These are phyloP conservation scores for Somateria mollissima DNA, from an alignment of 2,797 vertebrate genomes.

Conservation along the genomic window DNA sequence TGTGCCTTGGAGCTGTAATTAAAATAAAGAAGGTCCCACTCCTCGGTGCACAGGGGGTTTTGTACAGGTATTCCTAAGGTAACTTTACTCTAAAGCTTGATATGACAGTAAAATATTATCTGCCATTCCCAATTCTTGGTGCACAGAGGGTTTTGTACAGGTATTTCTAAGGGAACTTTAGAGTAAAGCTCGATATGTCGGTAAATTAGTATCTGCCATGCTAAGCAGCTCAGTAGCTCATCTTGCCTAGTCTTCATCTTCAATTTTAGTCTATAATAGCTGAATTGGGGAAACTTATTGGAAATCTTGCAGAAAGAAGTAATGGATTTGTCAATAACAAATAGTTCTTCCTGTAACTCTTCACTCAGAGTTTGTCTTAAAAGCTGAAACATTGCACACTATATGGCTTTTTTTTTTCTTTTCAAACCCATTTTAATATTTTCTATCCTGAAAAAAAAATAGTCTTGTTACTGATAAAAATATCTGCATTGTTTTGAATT, in stretches of 20 bases:
- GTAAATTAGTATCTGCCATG: neutral
- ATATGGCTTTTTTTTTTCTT: neutral
- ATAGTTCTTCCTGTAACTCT: neutral
- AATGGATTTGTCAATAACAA: neutral
- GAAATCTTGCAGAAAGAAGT: neutral
- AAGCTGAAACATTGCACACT: neutral
- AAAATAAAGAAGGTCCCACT: neutral
- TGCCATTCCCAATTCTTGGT: neutral
- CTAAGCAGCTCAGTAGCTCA: neutral
- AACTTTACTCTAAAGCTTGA: neutral
- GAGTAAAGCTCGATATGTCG: neutral
- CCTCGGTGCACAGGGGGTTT: fast-evolving
- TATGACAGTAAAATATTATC: neutral
- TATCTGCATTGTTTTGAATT: neutral
- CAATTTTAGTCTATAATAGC: neutral
- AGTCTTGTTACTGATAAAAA: neutral
- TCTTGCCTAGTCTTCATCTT: neutral
- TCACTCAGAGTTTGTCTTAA: neutral
- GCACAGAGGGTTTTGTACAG: fast-evolving
- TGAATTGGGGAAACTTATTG: neutral
- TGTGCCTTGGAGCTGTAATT: neutral
- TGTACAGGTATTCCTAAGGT: neutral
- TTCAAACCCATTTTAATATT: neutral
- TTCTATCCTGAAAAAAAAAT: neutral
- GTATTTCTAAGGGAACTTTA: neutral